A percentile compares a stretch with the other conserved stretches of the same genome.
phyloP scores from a whole-genome alignment of 2,888 invertebrate species.

The Troides oblongomaculatus region DNA sequence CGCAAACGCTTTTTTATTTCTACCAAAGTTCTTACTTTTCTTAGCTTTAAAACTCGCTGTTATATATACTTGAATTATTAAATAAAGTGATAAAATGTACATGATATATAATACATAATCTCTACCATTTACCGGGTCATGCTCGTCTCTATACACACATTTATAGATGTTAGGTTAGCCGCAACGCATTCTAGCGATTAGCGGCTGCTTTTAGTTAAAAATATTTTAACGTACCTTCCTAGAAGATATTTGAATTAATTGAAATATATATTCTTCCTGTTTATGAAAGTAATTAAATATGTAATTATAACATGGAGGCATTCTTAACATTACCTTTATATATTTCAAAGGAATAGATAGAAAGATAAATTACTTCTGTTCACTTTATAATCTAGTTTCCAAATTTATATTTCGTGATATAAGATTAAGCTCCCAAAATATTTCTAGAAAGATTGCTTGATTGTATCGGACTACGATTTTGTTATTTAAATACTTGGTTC shows the following conservation, averaged over 20 bases:
- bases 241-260: neutral
- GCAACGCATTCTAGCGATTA: neutral
- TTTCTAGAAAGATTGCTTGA: no score
- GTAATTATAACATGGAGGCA: no score
- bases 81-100: neutral
- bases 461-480: no score
- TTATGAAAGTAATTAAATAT: neutral
- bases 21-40: no score
- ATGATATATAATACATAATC: neutral
- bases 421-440: no score
- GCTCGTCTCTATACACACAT: neutral
- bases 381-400: no score
- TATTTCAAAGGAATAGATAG: no score
- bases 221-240: neutral
- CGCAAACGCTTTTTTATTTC: no score
- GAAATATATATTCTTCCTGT: neutral
- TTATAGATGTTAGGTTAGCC: neutral
- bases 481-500: no score
- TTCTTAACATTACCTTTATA: no score
- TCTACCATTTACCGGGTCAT: neutral
- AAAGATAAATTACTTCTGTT: no score
- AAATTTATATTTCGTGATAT: no score
- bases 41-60: neutral
- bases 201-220: slow-evolving; percentile 8
- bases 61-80: neutral